phyloP scores from a whole-genome alignment of 2,113 vertebrate genomes.

The Cyanoderma ruficeps region DNA sequence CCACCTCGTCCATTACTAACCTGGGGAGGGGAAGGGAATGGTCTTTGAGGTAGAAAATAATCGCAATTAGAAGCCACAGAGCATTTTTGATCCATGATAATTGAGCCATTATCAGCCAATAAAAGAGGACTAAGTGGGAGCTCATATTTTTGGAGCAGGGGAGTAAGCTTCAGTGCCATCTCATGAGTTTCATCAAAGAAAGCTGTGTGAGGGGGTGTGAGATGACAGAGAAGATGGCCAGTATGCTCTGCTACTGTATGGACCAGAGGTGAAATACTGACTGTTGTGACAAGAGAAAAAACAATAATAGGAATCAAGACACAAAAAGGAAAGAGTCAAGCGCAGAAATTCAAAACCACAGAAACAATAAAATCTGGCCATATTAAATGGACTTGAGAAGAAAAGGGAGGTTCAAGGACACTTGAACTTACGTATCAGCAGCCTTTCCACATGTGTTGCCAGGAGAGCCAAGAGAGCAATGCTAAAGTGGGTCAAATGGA shows the following conservation, averaged over 20 bases:
- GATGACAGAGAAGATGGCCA: background rate
- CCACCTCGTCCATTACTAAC: rapidly evolving
- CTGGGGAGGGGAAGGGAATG: background rate
- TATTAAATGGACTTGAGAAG: background rate
- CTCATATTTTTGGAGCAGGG: background rate
- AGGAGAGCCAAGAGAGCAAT: background rate
- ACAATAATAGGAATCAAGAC: background rate
- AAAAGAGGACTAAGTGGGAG: background rate
- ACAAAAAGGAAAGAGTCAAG: rapidly evolving
- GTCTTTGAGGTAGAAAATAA: background rate
- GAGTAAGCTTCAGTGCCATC: rapidly evolving
- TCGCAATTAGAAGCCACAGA: background rate
- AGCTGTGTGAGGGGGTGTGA: background rate
- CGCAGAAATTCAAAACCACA: background rate
- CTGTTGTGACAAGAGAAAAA: background rate
- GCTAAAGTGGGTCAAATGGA: background rate
- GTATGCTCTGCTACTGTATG: background rate
- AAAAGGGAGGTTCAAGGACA: background rate
- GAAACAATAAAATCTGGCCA: background rate
- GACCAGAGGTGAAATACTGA: background rate
- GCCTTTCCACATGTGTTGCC: background rate
- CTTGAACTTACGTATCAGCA: background rate
- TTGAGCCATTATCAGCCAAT: background rate
- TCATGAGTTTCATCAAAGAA: background rate
- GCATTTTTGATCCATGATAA: background rate